Percentiles rank a stretch among this genome's conserved stretches.
These are phyloP conservation scores for Tokudaia tokunoshimensis DNA, from an alignment of 2,797 vertebrate genomes.

Conservation along the genomic window DNA sequence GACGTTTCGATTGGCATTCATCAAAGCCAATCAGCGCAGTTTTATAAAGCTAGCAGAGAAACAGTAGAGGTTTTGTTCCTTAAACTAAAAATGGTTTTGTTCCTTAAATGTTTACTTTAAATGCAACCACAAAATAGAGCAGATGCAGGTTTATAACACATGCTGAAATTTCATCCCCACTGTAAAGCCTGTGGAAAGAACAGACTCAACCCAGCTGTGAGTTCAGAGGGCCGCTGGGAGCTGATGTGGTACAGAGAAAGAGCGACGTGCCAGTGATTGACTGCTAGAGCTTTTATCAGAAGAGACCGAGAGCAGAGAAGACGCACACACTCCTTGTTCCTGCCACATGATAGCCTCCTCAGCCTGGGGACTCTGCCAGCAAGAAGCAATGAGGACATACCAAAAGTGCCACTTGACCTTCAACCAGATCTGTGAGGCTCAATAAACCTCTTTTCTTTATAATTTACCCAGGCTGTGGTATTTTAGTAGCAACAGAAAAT, in stretches of 20 bases:
- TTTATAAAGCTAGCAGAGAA: background rate
- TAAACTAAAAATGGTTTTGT: slow-evolving; percentile 1
- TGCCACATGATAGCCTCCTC: background rate
- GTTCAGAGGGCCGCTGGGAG: background rate
- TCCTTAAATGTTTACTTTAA: slow-evolving; percentile 24
- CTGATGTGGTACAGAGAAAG: too few species aligned
- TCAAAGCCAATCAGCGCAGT: background rate
- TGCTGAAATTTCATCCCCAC: too few species aligned
- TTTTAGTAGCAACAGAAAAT: background rate
- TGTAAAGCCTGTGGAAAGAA: background rate
- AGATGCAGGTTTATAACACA: background rate
- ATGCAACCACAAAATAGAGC: slow-evolving; percentile 2
- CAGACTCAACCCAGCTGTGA: background rate
- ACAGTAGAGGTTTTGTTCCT: background rate
- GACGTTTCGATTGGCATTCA: background rate
- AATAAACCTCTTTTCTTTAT: background rate
- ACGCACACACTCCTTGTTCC: background rate
- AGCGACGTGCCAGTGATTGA: background rate
- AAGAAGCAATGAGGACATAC: background rate
- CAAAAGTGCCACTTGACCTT: background rate
- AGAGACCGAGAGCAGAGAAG: background rate
- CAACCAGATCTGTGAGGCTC: background rate
- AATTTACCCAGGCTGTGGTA: background rate
- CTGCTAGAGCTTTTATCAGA: background rate
- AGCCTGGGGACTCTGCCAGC: background rate